phyloP scores from a whole-genome alignment of 2,888 invertebrate genomes.

The Chloromyia formosa region DNA sequence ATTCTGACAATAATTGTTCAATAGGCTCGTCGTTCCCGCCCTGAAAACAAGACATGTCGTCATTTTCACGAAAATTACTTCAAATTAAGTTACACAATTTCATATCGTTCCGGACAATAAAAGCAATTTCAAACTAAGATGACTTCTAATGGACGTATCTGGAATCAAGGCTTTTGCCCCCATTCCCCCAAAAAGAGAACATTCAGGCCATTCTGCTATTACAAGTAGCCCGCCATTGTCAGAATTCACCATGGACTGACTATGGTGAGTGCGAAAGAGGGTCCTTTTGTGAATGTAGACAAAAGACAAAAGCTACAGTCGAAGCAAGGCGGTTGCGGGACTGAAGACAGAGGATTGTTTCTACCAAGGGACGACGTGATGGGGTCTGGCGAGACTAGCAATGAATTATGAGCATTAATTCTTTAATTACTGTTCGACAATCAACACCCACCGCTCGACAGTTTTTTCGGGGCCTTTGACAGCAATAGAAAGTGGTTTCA shows the following conservation, averaged over 20 bases:
- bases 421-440: slow-evolving; percentile 37
- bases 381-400: neutral
- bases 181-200: neutral
- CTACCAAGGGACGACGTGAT: neutral
- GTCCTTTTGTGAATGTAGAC: neutral
- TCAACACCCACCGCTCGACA: slow-evolving; percentile 4
- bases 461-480: neutral
- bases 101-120: slow-evolving; percentile 6
- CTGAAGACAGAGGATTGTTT: too few relatives aligned
- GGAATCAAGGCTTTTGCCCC: neutral
- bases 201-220: neutral
- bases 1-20: neutral
- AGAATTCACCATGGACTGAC: too few relatives aligned
- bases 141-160: slow-evolving; percentile 29
- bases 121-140: slow-evolving; percentile 27
- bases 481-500: slow-evolving; percentile 16
- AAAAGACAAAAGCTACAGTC: too few relatives aligned
- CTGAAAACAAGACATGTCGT: neutral
- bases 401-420: slow-evolving; percentile 32
- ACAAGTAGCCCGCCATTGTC: neutral
- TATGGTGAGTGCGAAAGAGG: neutral
- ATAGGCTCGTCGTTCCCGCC: neutral
- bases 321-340: too few relatives aligned
- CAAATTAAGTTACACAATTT: slow-evolving; percentile 21
- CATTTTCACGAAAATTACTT: neutral